phyloP scores from a whole-genome alignment of 1,140 invertebrate species.

The Amyelois transitella region DNA sequence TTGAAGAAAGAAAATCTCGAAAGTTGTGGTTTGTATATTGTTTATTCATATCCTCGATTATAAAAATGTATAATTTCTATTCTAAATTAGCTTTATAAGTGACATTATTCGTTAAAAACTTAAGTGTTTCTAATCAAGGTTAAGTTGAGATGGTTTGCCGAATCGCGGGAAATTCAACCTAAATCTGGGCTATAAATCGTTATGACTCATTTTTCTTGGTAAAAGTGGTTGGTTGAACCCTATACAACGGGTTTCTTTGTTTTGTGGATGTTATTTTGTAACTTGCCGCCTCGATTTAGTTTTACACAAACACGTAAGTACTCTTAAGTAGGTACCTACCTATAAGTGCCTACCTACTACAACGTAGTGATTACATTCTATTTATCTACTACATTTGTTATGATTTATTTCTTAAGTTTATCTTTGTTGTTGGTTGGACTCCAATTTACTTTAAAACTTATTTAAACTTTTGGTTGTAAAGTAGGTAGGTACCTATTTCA shows the following conservation, averaged over 20 bases:
- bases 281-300: not conserved
- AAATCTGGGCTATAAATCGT: conserved; percentile 16
- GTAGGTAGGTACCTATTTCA: too few species aligned
- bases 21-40: too few species aligned
- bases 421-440: too few species aligned
- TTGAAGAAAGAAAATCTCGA: not conserved
- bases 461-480: too few species aligned
- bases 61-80: not conserved
- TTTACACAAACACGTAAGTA: too few species aligned
- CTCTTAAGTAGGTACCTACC: too few species aligned
- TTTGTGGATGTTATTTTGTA: not conserved
- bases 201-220: conserved; percentile 24
- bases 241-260: not conserved
- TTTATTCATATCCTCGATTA: not conserved
- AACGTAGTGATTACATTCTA: too few species aligned
- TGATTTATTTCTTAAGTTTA: too few species aligned
- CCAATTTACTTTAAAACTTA: not conserved
- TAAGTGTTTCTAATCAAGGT: conserved; percentile 13
- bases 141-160: conserved; percentile 17
- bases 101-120: not conserved
- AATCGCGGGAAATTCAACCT: conserved; percentile 45
- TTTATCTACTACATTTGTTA: too few species aligned
- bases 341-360: not conserved
- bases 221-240: not conserved
- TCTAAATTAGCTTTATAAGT: not conserved